phyloP scores from a whole-genome alignment of 2,113 vertebrate genomes.

The Chloebia gouldiae region DNA sequence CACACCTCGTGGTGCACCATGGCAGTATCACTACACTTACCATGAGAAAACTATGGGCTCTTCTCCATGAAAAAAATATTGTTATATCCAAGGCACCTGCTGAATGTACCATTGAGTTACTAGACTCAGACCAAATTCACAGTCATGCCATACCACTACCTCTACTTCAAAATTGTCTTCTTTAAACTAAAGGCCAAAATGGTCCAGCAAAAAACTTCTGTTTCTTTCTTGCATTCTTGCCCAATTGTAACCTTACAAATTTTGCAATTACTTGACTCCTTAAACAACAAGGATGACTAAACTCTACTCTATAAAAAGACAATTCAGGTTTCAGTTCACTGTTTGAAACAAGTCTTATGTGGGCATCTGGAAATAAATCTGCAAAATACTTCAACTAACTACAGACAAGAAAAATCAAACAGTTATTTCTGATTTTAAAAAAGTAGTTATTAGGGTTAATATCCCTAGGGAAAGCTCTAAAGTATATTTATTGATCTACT shows the following conservation, averaged over 20 bases:
- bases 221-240: not conserved
- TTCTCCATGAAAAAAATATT: rapidly evolving
- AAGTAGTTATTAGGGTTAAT: not conserved
- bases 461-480: not conserved
- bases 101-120: not conserved
- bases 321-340: constrained; percentile 15
- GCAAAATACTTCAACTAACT: not conserved
- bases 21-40: not conserved
- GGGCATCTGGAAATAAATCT: not conserved
- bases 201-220: not conserved
- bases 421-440: not conserved
- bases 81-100: not conserved
- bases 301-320: not conserved
- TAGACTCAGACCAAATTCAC: not conserved
- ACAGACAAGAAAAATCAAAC: not conserved
- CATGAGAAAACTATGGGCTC: not conserved
- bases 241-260: not conserved
- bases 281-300: not conserved
- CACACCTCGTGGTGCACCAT: not conserved
- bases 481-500: not conserved
- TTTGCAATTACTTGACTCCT: not conserved
- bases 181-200: not conserved
- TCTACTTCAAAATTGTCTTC: not conserved
- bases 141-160: not conserved
- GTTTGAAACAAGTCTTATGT: not conserved